Evolutionary conservation across 1,140 invertebrate genomes (phyloP).

Genomic region (Temnothorax curvispinosus): DNA sequence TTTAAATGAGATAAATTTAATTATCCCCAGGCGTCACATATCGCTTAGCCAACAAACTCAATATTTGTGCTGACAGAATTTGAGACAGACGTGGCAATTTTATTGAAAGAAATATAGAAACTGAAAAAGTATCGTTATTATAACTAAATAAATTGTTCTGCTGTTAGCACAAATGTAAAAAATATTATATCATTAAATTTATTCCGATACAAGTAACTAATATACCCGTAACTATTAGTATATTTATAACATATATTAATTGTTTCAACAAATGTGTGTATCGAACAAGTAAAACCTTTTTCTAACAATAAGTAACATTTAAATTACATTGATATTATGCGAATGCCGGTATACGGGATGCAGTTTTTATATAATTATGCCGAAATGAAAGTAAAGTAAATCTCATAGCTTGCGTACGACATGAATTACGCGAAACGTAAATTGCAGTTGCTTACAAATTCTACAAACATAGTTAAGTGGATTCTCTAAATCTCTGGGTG

Average conservation of each 20-base stretch:
- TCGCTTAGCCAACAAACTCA: slow-evolving; percentile 24
- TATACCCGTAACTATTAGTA: no score
- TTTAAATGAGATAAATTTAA: slow-evolving; percentile 56
- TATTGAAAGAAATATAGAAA: slow-evolving; percentile 2
- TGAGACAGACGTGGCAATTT: neutral
- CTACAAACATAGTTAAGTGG: slow-evolving; percentile 24
- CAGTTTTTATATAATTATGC: slow-evolving; percentile 10
- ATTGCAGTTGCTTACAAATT: slow-evolving; percentile 26
- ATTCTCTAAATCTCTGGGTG: slow-evolving; percentile 43
- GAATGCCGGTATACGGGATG: neutral
- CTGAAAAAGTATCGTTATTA: neutral
- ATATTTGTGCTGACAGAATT: slow-evolving; percentile 14
- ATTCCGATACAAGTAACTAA: neutral
- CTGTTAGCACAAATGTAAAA: neutral
- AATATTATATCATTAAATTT: neutral
- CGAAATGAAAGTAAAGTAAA: slow-evolving; percentile 3
- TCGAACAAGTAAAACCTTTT: neutral
- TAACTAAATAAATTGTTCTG: neutral
- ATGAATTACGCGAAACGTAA: slow-evolving; percentile 24
- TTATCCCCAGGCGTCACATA: slow-evolving; percentile 22
- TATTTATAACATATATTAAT: neutral
- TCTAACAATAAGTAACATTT: neutral
- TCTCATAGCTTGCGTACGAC: neutral
- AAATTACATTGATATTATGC: neutral
- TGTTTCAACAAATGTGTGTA: neutral